Evolutionary conservation across 1,140 invertebrate genomes (phyloP), one percentile per base, ranked within the genome.

Genomic region (Chironomus striatipennis): DNA sequence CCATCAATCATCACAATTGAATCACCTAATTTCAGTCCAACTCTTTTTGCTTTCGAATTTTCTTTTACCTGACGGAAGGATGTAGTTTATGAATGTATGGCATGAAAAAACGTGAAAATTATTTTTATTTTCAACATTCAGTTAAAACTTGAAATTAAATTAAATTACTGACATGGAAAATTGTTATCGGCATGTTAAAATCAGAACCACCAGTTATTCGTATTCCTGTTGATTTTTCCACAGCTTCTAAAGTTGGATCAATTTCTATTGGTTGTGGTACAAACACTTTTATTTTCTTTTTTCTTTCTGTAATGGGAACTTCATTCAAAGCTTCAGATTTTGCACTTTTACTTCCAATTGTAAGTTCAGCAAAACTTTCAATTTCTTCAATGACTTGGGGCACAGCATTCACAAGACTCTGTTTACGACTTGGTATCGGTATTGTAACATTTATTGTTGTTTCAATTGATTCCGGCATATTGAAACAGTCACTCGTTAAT

Each of bases 1-100:
- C 65, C 65, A 18, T 70, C 65, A 70, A 70, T 70, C 20, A 21
- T 20, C 18, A 21, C 65, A 70, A 70, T 70, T 18, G 65, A 70
- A 70, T 70, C 65, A 17, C 65, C 65, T 17, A 70, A 70, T 70
- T 70, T 70, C 20, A 70, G 20, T 20, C 65, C 65, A 20, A 21
- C 18, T 9, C 65, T 17, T 10, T 70, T 70, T 18, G 65, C 65
- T 70, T 70, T 70, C 2, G 17, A 20, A 70, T 70, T 12, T 8
- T 70, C 65, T 21, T 20, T 70, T 20, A 57, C 47, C 47, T 57
- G 24, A 34, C 24, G 24, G 24, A 34, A 34, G 24, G 24, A 34
- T 34, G 24, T 34, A 34, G 24, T 57, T 57, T 57, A 12, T 57
- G 47, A 1, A 2, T 9, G 43, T 47, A 57, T 57, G 47, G 12